Evolutionary conservation across 2,888 invertebrate species (phyloP).

Genomic region (Dryobotodes eremita): DNA sequence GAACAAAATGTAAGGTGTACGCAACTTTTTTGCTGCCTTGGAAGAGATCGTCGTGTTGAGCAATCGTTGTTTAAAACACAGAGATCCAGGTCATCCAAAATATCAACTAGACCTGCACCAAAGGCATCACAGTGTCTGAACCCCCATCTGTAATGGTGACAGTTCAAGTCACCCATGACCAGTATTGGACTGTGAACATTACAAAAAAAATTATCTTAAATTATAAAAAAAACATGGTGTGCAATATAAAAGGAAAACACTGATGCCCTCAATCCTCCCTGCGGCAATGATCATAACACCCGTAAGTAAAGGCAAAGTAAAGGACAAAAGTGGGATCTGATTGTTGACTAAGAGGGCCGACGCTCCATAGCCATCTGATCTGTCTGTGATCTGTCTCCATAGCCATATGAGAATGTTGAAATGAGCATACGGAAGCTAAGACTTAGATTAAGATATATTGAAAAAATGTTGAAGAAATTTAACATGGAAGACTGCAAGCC

Average conservation of each 20-base stretch:
- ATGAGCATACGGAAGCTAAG: neutral
- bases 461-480: too few relatives aligned
- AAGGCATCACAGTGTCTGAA: neutral
- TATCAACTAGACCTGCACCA: neutral
- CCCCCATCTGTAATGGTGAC: too few relatives aligned
- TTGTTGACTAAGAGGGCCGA: neutral
- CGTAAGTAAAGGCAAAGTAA: neutral
- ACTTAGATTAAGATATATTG: too few relatives aligned
- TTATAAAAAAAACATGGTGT: neutral
- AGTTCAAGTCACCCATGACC: neutral
- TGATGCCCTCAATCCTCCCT: neutral
- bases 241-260: neutral
- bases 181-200: neutral
- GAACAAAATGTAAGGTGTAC: slow-evolving; percentile 6
- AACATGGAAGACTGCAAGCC: too few relatives aligned
- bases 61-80: neutral
- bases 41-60: neutral
- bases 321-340: neutral
- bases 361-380: neutral
- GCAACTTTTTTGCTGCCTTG: neutral
- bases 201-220: neutral
- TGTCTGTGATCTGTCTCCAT: too few relatives aligned
- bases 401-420: neutral
- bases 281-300: neutral
- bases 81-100: neutral